Evolutionary conservation across 1,140 invertebrate species (phyloP).

Genomic region (Tetramorium simillimum): DNA sequence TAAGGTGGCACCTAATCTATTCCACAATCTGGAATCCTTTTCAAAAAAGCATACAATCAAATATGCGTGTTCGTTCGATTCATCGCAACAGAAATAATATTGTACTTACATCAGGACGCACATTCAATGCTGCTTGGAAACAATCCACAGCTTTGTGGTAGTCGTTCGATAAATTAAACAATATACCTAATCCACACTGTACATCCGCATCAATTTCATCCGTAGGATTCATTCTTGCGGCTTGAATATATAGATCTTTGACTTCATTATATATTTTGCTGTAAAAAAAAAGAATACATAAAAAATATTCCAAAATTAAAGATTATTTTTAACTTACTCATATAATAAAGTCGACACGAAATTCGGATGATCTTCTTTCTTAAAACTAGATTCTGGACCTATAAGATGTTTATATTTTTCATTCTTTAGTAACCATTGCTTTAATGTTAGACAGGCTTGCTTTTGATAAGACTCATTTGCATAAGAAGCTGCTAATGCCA

Average conservation of each 20-base stretch:
- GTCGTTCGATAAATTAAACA: slow-evolving; percentile 97
- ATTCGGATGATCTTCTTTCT: slow-evolving; percentile 25
- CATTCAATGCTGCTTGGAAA: slow-evolving; percentile 95
- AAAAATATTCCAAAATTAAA: background rate
- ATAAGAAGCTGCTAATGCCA: slow-evolving; percentile 96
- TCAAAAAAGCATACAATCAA: slow-evolving; percentile 48
- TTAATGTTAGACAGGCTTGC: slow-evolving; percentile 90
- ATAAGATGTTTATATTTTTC: slow-evolving; percentile 93
- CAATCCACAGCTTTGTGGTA: slow-evolving; percentile 99
- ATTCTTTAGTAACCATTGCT: slow-evolving; percentile 94
- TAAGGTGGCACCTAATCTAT: slow-evolving; percentile 97
- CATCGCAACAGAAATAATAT: slow-evolving; percentile 17
- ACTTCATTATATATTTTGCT: slow-evolving; percentile 89
- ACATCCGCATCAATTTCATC: slow-evolving; percentile 95
- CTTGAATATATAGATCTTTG: slow-evolving; percentile 93
- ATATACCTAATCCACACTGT: slow-evolving; percentile 97
- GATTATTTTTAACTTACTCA: slow-evolving; percentile 72
- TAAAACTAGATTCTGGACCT: slow-evolving; percentile 79
- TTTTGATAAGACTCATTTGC: slow-evolving; percentile 97
- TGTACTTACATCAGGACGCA: slow-evolving; percentile 90
- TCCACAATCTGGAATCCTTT: slow-evolving; percentile 98
- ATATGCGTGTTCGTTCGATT: background rate
- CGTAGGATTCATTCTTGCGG: slow-evolving; percentile 92
- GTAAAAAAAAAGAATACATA: slow-evolving; percentile 69
- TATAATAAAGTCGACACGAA: slow-evolving; percentile 81